Evolutionary conservation across 1,140 invertebrate species (phyloP).

Genomic region (Armadillidium nasatum): DNA sequence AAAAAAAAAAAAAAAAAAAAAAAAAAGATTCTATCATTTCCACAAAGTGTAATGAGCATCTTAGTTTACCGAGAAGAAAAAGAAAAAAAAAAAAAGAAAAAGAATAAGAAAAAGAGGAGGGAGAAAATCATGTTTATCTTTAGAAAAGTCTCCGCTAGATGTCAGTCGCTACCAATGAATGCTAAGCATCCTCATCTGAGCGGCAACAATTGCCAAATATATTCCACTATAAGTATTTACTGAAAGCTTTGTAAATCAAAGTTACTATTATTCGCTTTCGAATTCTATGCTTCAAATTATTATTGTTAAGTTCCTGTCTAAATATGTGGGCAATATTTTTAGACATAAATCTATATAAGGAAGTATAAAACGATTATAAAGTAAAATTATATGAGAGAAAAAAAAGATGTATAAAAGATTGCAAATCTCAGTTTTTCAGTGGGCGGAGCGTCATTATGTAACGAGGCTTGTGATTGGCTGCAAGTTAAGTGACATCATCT

Average conservation of each 20-base stretch:
- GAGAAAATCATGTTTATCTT: not conserved
- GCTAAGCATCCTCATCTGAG: not conserved
- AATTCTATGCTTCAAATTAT: too few species aligned
- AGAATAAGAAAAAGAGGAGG: too few species aligned
- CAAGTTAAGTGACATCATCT: slow-evolving; percentile 42
- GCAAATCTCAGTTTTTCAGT: not conserved
- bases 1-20: too few species aligned
- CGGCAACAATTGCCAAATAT: not conserved
- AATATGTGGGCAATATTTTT: too few species aligned
- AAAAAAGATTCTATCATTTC: not conserved
- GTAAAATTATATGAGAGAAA: not conserved
- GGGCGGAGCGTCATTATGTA: slow-evolving; percentile 39
- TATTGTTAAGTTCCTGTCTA: too few species aligned
- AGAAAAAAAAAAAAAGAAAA: not conserved
- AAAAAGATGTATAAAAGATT: not conserved
- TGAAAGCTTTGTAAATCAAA: too few species aligned
- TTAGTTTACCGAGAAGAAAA: not conserved
- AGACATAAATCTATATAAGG: too few species aligned
- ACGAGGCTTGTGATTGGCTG: slow-evolving; percentile 40
- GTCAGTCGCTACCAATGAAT: slow-evolving; percentile 1
- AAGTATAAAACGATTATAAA: too few species aligned
- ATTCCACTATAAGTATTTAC: too few species aligned
- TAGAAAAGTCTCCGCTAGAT: not conserved
- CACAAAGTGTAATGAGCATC: not conserved
- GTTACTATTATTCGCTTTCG: too few species aligned